Percentiles rank a stretch among this genome's conserved stretches.
These are phyloP conservation scores for Gobio occitaniae DNA, from an alignment of 2,797 vertebrate species.

Conservation along the genomic window DNA sequence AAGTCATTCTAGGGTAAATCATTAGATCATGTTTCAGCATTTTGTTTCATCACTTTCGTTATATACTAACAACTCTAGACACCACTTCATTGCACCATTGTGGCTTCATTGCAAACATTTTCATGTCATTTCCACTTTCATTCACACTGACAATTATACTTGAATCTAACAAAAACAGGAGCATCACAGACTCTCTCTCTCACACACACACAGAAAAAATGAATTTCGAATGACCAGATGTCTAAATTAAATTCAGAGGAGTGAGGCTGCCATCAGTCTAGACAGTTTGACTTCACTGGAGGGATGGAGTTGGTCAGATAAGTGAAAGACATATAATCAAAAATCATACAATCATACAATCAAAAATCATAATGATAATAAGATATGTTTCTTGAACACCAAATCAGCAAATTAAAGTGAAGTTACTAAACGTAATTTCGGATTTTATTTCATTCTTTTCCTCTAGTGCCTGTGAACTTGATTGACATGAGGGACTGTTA, in stretches of 20 bases:
- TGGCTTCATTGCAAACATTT: conserved; percentile 25
- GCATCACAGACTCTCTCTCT: conserved; percentile 6
- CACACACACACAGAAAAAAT: conserved; percentile 33
- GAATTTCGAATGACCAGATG: conserved; percentile 77
- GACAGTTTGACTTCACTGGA: conserved; percentile 78
- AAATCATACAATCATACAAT: too few relatives aligned
- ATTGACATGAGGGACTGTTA: conserved; percentile 29
- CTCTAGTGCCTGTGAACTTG: conserved; percentile 13
- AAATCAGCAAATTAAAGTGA: too few relatives aligned
- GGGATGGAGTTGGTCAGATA: conserved; percentile 80
- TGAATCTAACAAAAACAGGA: conserved; percentile 58
- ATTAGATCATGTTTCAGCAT: conserved; percentile 19
- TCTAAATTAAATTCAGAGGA: conserved; percentile 79
- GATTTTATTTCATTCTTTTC: conserved; percentile 65
- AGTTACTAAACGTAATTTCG: too few relatives aligned
- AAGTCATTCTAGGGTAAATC: conserved; percentile 1
- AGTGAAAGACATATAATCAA: conserved; percentile 76
- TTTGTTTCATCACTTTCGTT: background rate
- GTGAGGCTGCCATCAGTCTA: conserved; percentile 70
- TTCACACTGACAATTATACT: conserved; percentile 46
- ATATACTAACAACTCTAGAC: background rate
- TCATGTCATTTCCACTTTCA: conserved; percentile 22
- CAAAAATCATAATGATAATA: too few relatives aligned
- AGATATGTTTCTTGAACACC: too few relatives aligned
- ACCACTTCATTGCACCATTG: background rate